These are phyloP conservation scores for Monopterus albus DNA, from an alignment of 2,113 vertebrate genomes.

Conservation along the genomic window DNA sequence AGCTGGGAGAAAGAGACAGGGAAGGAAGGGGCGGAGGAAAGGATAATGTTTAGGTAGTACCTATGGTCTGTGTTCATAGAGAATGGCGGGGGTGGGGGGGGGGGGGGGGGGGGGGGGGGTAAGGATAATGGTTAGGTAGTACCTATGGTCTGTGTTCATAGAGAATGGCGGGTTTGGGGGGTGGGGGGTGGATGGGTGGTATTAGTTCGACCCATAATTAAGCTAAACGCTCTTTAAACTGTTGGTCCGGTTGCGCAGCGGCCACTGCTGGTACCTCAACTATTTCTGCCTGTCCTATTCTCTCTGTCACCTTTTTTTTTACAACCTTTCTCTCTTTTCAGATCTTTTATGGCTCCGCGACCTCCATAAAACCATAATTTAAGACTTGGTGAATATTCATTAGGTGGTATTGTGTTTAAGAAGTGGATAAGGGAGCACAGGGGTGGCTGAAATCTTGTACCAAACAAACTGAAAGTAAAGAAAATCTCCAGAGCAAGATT, in stretches of 20 bases:
- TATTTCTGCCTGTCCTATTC: conserved; percentile 54
- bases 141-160: too few species aligned
- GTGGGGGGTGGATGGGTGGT: too few species aligned
- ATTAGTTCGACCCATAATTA: conserved; percentile 31
- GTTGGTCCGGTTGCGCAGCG: conserved; percentile 68
- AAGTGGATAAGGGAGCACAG: not conserved
- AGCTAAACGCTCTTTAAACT: conserved; percentile 61
- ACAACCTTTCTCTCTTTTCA: conserved; percentile 54
- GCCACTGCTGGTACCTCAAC: conserved; percentile 63
- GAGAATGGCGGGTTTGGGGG: too few species aligned
- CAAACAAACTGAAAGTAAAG: conserved; percentile 23
- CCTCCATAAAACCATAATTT: conserved; percentile 77
- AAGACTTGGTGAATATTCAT: conserved; percentile 76
- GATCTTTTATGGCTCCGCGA: conserved; percentile 70
- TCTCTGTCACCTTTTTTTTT: conserved; percentile 40
- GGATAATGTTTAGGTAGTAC: too few species aligned
- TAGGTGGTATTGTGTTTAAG: conserved; percentile 63
- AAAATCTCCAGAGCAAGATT: not conserved
- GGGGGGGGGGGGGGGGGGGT: too few species aligned
- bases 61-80: too few species aligned
- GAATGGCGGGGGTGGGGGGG: too few species aligned
- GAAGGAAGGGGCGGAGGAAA: not conserved
- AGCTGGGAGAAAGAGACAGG: not conserved
- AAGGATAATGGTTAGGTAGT: not conserved
- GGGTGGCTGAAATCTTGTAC: not conserved